Percentiles rank a stretch among this genome's conserved stretches.
phyloP scores from a whole-genome alignment of 2,888 invertebrate species.

The Girardia tigrina region DNA sequence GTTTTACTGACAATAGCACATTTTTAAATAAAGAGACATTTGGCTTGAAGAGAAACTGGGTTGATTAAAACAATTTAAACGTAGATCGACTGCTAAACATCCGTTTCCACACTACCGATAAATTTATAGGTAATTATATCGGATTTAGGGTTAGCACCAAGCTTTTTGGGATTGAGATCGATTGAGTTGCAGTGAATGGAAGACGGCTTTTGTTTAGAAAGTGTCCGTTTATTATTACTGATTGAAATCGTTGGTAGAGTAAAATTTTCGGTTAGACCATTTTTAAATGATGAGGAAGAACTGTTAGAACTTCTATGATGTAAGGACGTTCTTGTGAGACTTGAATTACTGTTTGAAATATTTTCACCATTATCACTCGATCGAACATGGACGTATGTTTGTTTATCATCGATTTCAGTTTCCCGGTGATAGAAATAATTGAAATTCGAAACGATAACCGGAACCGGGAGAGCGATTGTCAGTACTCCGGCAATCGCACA shows the following conservation, averaged over 20 bases:
- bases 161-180: slow-evolving; percentile 5
- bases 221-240: background rate
- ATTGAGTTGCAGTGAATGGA: slow-evolving; percentile 20
- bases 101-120: slow-evolving; percentile 14
- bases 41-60: slow-evolving; percentile 16
- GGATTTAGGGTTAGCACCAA: slow-evolving; percentile 9
- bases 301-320: slow-evolving; percentile 8
- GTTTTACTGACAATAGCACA: slow-evolving; percentile 7
- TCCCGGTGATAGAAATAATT: slow-evolving; percentile 99
- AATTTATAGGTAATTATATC: background rate
- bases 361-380: background rate
- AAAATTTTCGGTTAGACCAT: background rate
- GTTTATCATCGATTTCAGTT: slow-evolving; percentile 58
- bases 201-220: slow-evolving; percentile 12
- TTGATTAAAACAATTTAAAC: background rate
- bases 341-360: slow-evolving; percentile 17
- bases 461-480: slow-evolving; percentile 94
- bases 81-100: background rate
- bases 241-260: slow-evolving; percentile 3
- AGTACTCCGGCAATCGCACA: slow-evolving; percentile 98
- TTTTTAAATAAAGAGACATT: slow-evolving; percentile 17
- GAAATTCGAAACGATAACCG: slow-evolving; percentile 99
- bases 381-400: slow-evolving; percentile 37
- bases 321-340: slow-evolving; percentile 23
- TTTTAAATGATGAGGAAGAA: background rate